phyloP scores from a whole-genome alignment of 2,797 vertebrate species.

The Echiichthys vipera region DNA sequence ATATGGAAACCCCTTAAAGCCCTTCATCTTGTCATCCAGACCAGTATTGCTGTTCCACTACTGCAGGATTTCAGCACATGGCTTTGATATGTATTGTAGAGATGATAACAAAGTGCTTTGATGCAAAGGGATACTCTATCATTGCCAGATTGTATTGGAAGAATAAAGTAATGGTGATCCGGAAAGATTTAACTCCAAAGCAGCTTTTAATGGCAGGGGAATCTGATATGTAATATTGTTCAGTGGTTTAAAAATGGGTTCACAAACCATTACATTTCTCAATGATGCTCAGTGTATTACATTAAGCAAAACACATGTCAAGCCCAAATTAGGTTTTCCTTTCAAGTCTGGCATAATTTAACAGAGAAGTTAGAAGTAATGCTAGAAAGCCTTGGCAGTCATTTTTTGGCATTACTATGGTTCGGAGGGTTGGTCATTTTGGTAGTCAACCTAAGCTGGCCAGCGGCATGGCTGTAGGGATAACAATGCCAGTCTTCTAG shows the following conservation, averaged over 20 bases:
- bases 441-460: slow-evolving; percentile 7
- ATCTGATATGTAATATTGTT: slow-evolving; percentile 28
- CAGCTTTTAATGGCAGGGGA: slow-evolving; percentile 24
- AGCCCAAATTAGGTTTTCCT: slow-evolving; percentile 20
- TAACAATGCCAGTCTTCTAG: neutral
- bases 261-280: slow-evolving; percentile 15
- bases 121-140: slow-evolving; percentile 39
- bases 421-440: neutral
- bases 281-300: neutral
- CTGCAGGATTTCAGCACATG: slow-evolving; percentile 24
- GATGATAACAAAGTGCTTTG: slow-evolving; percentile 44
- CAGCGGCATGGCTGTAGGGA: neutral
- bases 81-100: slow-evolving; percentile 46
- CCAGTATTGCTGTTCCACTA: slow-evolving; percentile 24
- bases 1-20: slow-evolving; percentile 42
- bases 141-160: slow-evolving; percentile 17
- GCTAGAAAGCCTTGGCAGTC: neutral
- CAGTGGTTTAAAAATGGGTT: slow-evolving; percentile 13
- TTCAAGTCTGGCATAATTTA: slow-evolving; percentile 8
- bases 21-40: slow-evolving; percentile 47
- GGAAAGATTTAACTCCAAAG: slow-evolving; percentile 23
- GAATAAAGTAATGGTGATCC: slow-evolving; percentile 10
- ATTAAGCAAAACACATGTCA: neutral
- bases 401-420: neutral
- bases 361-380: neutral